Evolutionary conservation across 2,888 invertebrate species (phyloP).

Genomic region (Coelinius sp.): DNA sequence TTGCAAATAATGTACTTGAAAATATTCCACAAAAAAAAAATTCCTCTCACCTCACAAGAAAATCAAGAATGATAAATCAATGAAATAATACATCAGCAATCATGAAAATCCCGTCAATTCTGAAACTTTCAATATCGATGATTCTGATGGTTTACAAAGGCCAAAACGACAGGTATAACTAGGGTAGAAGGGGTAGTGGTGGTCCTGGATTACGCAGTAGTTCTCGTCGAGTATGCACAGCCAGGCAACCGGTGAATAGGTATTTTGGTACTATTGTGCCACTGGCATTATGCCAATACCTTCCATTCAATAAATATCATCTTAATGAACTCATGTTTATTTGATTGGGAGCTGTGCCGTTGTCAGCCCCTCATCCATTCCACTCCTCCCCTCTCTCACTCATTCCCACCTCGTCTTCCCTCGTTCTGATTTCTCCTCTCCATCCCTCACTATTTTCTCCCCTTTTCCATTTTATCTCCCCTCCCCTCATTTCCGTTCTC

Average conservation of each 20-base stretch:
- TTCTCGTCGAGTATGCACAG: slow-evolving; percentile 33
- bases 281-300: slow-evolving; percentile 61
- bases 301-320: slow-evolving; percentile 63
- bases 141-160: slow-evolving; percentile 36
- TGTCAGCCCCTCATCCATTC: slow-evolving; percentile 39
- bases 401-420: slow-evolving; percentile 17
- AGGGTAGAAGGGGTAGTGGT: slow-evolving; percentile 5
- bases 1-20: no score
- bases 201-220: slow-evolving; percentile 36
- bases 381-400: slow-evolving; percentile 34
- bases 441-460: slow-evolving; percentile 27
- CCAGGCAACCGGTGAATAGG: slow-evolving; percentile 54
- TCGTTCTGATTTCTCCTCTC: no score
- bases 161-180: slow-evolving; percentile 26
- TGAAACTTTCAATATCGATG: slow-evolving; percentile 31
- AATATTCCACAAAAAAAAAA: no score
- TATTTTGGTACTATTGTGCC: slow-evolving; percentile 61
- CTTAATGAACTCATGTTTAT: slow-evolving; percentile 64
- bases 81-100: slow-evolving; percentile 33
- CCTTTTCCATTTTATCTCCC: slow-evolving; percentile 24
- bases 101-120: slow-evolving; percentile 33
- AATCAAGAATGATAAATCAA: no score
- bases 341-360: slow-evolving; percentile 57
- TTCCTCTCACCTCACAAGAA: no score
- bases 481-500: slow-evolving; percentile 35